Conservation (phyloP, 2,797 vertebrate genomes). For the Pipistrellus pipistrellus region DNA sequence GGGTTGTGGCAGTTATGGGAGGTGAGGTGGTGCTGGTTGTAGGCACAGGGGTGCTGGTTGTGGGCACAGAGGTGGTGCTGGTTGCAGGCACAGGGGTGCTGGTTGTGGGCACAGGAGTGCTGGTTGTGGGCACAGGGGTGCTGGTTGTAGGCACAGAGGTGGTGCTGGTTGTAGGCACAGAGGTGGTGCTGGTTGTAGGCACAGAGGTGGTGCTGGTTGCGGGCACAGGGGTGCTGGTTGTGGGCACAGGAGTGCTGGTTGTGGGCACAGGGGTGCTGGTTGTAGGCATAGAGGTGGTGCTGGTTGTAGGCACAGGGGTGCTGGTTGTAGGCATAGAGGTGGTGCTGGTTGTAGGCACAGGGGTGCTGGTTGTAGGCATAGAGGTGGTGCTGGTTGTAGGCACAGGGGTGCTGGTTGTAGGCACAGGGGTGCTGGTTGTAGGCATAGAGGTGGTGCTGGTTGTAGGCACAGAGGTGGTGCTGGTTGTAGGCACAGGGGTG, state of each 20-base stretch:
- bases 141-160: neutral
- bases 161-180: accelerated
- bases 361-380: accelerated
- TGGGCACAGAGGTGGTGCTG: no score
- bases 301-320: no score
- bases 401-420: neutral
- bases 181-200: neutral
- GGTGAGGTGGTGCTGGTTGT: neutral
- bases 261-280: accelerated
- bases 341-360: neutral
- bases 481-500: no score
- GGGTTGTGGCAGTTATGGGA: neutral
- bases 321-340: no score
- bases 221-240: no score
- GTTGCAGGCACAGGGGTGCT: no score
- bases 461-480: no score
- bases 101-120: accelerated
- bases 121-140: accelerated
- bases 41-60: no score
- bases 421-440: neutral
- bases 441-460: no score
- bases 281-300: neutral
- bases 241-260: no score
- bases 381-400: accelerated
- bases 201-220: neutral